Base-by-base conservation (phyloP, 2,113 vertebrate genomes). In the Phalacrocorax carbo region DNA sequence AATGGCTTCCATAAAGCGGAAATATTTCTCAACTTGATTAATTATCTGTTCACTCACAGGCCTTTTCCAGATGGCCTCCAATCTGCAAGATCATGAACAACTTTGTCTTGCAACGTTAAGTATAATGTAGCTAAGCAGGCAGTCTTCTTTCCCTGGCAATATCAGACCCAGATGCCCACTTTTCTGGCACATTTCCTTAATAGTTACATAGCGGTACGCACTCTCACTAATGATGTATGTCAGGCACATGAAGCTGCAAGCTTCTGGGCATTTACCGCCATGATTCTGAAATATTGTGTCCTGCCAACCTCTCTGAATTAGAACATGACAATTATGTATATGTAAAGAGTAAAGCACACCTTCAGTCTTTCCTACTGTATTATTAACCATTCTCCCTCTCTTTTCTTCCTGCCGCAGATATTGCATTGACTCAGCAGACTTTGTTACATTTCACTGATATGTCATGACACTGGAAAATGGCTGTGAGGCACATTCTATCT, bases 11-110 rank as follows among this genome's bases (percentile, higher is more conserved):
- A 82, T 73, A 80, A 94, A 89, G 42, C 15, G 25, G 54, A 81
- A 95, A n/a, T 86, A 86, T 90, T 92, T 92, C 64, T 88, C 62
- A 51, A 75, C 75, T 85, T 73, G 90, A 95, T 91, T 87, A 92
- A 91, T 92, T 86, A 72, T 44, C 49, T 78, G 25, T 79, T 96
- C 64, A 38, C 18, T 77, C 65, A 40, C 34, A 65, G 46, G 55
- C 20, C 54, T 89, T 81, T 88, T 88, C 80, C 88, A 93, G 90
- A 86, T 72, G 73, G 51, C 70, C 38, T 75, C 48, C 93, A 95
- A 51, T 75, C 82, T 85, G 72, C 32, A 81, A 69, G 49, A 85
- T 81, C 32, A 26, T 88, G 87, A 96, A 71, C 49, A 94, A 81
- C 70, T 94, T 94, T 92, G 66, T 78, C 51, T 90, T 96, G 7